Percentiles rank a stretch among this genome's conserved stretches.
phyloP scores from a whole-genome alignment of 1,140 invertebrate genomes.

The Camponotus floridanus region DNA sequence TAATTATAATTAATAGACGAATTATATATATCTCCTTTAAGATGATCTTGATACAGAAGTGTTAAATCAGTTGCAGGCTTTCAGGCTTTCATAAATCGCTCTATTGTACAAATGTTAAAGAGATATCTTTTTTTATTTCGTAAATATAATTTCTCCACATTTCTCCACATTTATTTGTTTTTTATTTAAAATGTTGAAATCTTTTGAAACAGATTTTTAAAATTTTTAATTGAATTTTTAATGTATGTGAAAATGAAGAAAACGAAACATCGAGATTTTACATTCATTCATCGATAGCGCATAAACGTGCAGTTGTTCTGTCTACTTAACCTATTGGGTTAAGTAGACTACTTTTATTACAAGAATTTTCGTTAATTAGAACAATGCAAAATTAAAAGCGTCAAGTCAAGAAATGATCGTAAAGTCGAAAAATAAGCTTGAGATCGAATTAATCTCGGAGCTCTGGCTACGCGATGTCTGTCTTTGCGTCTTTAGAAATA shows the following conservation, averaged over 20 bases:
- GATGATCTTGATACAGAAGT: background rate
- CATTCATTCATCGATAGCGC: slow-evolving; percentile 13
- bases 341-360: slow-evolving; percentile 32
- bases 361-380: slow-evolving; percentile 7
- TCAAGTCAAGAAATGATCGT: slow-evolving; percentile 32
- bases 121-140: background rate
- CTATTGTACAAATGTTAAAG: background rate
- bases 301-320: slow-evolving; percentile 44
- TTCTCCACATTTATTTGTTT: background rate
- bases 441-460: background rate
- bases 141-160: background rate
- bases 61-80: slow-evolving; percentile 34
- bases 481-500: background rate
- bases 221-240: background rate
- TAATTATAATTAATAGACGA: background rate
- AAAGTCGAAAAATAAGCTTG: background rate
- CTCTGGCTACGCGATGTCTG: slow-evolving; percentile 21
- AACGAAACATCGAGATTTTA: slow-evolving; percentile 32
- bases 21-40: background rate
- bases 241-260: slow-evolving; percentile 1
- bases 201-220: background rate
- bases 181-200: background rate
- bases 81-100: slow-evolving; percentile 1
- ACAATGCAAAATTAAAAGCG: slow-evolving; percentile 38
- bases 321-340: slow-evolving; percentile 51